These are phyloP conservation scores for Leucopsar rothschildi DNA, from an alignment of 2,113 vertebrate genomes.

Conservation along the genomic window DNA sequence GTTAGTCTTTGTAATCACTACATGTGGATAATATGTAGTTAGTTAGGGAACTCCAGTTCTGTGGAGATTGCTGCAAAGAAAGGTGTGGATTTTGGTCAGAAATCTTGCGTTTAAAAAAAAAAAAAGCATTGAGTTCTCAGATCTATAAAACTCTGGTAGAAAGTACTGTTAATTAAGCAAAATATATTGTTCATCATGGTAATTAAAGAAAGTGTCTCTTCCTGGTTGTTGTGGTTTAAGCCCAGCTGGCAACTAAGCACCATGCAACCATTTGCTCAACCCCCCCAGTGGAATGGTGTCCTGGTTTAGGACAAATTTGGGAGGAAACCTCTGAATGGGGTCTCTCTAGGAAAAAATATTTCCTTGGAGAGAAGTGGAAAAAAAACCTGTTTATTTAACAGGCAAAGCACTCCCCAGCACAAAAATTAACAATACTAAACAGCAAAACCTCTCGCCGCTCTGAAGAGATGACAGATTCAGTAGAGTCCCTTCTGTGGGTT, in stretches of 20 bases:
- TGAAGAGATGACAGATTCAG: too few relatives aligned
- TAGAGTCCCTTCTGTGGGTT: too few relatives aligned
- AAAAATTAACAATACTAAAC: too few relatives aligned
- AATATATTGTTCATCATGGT: background rate
- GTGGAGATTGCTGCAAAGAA: background rate
- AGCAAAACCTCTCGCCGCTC: too few relatives aligned
- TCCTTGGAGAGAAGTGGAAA: too few relatives aligned
- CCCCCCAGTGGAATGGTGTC: background rate
- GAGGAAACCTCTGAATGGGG: too few relatives aligned
- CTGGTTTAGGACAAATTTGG: too few relatives aligned
- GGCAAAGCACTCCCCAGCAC: too few relatives aligned
- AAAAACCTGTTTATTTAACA: too few relatives aligned
- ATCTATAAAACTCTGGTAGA: background rate
- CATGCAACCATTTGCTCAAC: background rate
- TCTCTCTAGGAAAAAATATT: too few relatives aligned
- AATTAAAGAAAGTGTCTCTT: background rate
- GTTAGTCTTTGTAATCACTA: background rate
- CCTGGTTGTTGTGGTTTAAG: background rate
- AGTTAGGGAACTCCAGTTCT: background rate
- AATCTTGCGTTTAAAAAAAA: background rate
- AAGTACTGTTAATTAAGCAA: background rate
- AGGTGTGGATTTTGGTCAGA: background rate
- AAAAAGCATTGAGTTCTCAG: background rate
- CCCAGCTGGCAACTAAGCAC: background rate
- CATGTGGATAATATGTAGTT: background rate